phyloP scores from a whole-genome alignment of 64 coral and sea anemone species.

The Pachyseris speciosa region DNA sequence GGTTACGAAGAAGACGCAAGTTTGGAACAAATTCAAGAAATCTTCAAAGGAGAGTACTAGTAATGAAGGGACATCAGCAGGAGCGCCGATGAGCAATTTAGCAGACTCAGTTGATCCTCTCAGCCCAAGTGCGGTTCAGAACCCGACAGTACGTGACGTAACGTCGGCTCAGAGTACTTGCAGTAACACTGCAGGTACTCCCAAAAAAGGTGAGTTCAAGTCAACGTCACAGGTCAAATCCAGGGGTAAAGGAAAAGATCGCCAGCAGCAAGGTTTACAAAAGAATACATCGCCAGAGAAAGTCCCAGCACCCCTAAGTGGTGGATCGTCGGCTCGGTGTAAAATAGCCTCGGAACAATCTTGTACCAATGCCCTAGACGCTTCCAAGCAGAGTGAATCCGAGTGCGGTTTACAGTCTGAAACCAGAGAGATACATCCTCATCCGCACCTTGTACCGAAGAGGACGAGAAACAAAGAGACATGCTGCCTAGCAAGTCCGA shows the following conservation, averaged over 20 bases:
- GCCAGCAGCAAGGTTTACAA: not conserved
- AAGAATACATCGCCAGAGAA: not conserved
- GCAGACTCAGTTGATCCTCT: not conserved
- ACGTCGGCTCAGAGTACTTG: not conserved
- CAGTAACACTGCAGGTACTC: not conserved
- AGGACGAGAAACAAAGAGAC: no score
- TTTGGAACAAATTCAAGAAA: not conserved
- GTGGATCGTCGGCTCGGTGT: no score
- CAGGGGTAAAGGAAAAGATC: not conserved
- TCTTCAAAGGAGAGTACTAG: not conserved
- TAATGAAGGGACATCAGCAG: not conserved
- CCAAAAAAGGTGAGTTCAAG: not conserved
- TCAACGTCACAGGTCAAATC: not conserved
- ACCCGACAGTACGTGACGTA: not conserved
- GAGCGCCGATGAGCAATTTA: not conserved
- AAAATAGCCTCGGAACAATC: no score
- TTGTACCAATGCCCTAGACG: no score
- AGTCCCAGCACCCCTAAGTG: no score
- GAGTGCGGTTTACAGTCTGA: no score
- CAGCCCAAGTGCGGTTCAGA: not conserved
- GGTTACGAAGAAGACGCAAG: not conserved
- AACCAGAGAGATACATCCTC: no score
- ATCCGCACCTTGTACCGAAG: no score
- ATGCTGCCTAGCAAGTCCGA: no score
- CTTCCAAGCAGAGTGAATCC: no score